These are phyloP conservation scores for Poecile montanus DNA, from an alignment of 2,797 vertebrate genomes.

Conservation along the genomic window DNA sequence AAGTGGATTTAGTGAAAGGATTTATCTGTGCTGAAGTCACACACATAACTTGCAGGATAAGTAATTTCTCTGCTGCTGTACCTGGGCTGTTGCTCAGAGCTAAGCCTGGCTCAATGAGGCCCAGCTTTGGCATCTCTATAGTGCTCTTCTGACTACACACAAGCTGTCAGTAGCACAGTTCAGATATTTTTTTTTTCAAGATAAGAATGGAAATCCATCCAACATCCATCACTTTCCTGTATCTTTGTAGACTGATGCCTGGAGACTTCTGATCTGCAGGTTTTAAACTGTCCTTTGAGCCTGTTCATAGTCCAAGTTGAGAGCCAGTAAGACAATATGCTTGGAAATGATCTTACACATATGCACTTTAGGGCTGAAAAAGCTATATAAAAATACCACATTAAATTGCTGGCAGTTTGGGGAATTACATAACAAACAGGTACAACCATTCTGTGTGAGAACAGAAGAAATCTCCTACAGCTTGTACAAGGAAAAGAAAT, in stretches of 20 bases:
- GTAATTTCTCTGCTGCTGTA: neutral
- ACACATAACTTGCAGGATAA: neutral
- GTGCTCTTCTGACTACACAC: neutral
- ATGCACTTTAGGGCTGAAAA: neutral
- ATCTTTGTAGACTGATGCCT: neutral
- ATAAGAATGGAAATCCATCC: neutral
- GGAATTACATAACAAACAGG: neutral
- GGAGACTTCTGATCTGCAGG: neutral
- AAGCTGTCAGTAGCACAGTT: neutral
- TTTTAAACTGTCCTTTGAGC: neutral
- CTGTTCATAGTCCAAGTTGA: neutral
- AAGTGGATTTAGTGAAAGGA: neutral
- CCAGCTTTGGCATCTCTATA: neutral
- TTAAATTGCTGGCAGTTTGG: neutral
- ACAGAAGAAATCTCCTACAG: neutral
- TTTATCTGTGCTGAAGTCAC: neutral
- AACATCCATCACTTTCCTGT: neutral
- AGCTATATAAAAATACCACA: neutral
- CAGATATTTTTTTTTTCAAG: neutral
- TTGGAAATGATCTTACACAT: neutral
- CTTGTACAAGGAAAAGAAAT: neutral
- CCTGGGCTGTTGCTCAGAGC: neutral
- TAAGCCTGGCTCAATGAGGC: neutral
- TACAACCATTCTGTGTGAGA: neutral
- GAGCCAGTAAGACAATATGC: rapidly evolving